Evolutionary conservation across 2,797 vertebrate genomes (phyloP).

Genomic region (Odontamblyopus lacepedii): DNA sequence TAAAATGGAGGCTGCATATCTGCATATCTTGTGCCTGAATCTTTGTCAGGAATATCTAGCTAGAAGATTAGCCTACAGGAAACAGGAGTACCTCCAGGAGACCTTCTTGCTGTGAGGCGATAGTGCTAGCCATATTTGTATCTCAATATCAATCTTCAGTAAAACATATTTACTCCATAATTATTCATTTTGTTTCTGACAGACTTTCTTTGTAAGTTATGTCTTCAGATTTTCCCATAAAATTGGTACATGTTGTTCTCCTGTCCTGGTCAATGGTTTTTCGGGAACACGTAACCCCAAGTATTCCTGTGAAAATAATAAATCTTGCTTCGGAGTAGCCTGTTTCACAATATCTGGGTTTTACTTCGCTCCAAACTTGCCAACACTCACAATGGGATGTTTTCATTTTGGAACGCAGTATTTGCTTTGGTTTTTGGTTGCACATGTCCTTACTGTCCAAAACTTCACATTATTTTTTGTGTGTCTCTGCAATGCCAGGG

Average conservation of each 20-base stretch:
- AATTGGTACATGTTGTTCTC: conserved; percentile 47
- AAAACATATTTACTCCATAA: background rate
- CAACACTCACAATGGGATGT: conserved; percentile 32
- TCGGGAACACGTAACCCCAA: conserved; percentile 34
- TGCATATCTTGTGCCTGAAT: background rate
- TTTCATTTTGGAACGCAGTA: conserved; percentile 26
- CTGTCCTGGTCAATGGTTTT: conserved; percentile 41
- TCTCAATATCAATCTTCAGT: background rate
- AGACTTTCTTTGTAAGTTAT: background rate
- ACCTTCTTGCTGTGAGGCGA: background rate
- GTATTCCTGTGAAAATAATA: conserved; percentile 35
- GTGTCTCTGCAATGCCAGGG: conserved; percentile 36
- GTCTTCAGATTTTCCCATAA: conserved; percentile 36
- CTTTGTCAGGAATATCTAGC: background rate
- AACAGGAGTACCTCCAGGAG: background rate
- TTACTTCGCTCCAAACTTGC: conserved; percentile 20
- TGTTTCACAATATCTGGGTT: conserved; percentile 24
- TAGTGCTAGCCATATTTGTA: background rate
- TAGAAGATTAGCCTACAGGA: background rate
- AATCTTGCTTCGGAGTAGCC: conserved; percentile 10
- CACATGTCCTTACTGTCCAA: conserved; percentile 29
- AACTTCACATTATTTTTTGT: conserved; percentile 26
- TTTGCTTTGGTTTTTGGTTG: conserved; percentile 39
- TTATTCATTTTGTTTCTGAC: background rate
- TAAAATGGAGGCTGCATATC: background rate